These are phyloP conservation scores for Cinclus cinclus DNA, from an alignment of 2,113 vertebrate genomes.

Conservation along the genomic window DNA sequence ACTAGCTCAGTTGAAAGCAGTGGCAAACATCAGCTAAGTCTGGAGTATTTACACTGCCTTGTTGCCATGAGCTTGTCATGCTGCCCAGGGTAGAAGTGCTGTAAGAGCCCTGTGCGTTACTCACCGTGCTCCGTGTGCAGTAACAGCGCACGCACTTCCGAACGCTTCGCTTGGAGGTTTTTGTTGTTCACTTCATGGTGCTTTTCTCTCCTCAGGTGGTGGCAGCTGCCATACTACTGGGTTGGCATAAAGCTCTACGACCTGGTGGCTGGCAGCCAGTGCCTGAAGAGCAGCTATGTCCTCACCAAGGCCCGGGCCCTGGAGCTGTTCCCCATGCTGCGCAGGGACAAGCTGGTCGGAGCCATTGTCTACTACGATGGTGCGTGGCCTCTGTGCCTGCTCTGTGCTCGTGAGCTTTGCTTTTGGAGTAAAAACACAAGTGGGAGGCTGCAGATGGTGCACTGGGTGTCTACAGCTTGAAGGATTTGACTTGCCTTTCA, in stretches of 20 bases:
- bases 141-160: fast-evolving
- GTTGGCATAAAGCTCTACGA: conserved; percentile 95
- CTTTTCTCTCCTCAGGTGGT: conserved; percentile 81
- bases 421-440: fast-evolving
- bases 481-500: not conserved
- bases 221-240: conserved; percentile 99
- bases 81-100: fast-evolving
- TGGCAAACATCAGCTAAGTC: fast-evolving
- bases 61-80: fast-evolving
- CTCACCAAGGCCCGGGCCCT: conserved; percentile 90
- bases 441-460: fast-evolving
- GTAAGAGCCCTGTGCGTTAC: fast-evolving
- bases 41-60: not conserved
- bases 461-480: fast-evolving
- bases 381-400: conserved; percentile 59
- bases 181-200: fast-evolving
- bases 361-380: conserved; percentile 98
- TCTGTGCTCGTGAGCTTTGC: too few species aligned
- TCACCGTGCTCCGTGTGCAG: fast-evolving
- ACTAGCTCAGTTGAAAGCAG: not conserved
- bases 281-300: conserved; percentile 93
- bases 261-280: conserved; percentile 90
- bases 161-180: fast-evolving
- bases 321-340: conserved; percentile 96
- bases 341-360: conserved; percentile 89